Base-by-base conservation (phyloP, 2,113 vertebrate genomes). In the Glareola pratincola region DNA sequence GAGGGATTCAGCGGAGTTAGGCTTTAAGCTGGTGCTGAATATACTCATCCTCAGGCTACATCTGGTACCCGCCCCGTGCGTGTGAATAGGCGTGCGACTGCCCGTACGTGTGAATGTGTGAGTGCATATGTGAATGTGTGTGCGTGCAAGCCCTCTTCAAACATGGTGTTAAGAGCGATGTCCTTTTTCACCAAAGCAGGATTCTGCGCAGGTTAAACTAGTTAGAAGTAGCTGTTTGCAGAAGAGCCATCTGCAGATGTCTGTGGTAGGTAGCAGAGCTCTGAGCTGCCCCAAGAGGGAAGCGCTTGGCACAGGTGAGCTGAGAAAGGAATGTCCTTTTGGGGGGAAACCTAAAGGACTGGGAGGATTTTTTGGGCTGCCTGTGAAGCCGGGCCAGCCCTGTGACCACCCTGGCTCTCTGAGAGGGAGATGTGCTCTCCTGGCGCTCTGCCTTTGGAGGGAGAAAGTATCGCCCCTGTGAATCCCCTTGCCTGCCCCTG, bases 151-250 rank as follows among this genome's bases (percentile, higher is more conserved):
- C 15, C 45, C 45, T 88, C 78, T 68, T 57, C 81, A 68, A 66
- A 80, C 1, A 2, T 8, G 18, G 4, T 5, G 16, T 22, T 48
- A 51, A 50, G 12, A 13, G 10, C 0, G 0, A 18, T 14, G 53
- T 30, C 32, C 45, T 56, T 85, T 79, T 27, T 36, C 62, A 62
- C 53, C 2, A 9, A 75, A 85, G 73, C 24, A 54, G 24, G 95
- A 92, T 27, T 8, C 57, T 50, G 5, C 1, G 1, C 4, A 27
- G 54, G 39, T 9, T 41, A 32, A 68, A 30, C 47, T 94, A 74
- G 37, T 48, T 27, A 45, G 62, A 62, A 94, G 57, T 10, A 27
- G 22, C 37, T 77, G 39, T 51, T 36, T 73, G 84, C 37, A 77
- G 83, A 77, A 80, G 57, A 94, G 27, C 6, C 59, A 23, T 27